Percentiles rank a stretch among this genome's conserved stretches.
phyloP scores from a whole-genome alignment of 2,113 vertebrate species.

The Thamnaconus septentrionalis region DNA sequence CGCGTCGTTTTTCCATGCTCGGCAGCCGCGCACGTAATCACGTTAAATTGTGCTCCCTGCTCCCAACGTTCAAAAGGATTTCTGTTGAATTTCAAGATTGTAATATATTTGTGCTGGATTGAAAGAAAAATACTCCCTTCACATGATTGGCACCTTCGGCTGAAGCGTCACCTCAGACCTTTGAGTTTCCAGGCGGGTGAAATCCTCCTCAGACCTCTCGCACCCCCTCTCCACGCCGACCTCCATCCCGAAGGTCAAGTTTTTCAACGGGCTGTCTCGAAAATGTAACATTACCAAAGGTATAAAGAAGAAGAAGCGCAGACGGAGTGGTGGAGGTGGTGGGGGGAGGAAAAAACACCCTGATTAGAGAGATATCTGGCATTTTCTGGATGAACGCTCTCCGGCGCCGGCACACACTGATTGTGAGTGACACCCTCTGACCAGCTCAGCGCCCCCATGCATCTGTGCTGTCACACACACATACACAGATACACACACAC shows the following conservation, averaged over 20 bases:
- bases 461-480: conserved; percentile 54
- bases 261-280: conserved; percentile 48
- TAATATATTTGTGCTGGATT: too few relatives aligned
- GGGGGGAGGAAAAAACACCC: conserved; percentile 65
- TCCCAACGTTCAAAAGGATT: conserved; percentile 7
- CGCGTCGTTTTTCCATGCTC: conserved; percentile 34
- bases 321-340: too few relatives aligned
- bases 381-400: conserved; percentile 73
- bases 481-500: background rate
- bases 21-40: conserved; percentile 52
- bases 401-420: conserved; percentile 60
- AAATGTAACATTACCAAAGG: conserved; percentile 40
- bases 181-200: too few relatives aligned
- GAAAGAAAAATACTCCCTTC: too few relatives aligned
- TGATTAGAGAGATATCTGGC: conserved; percentile 70
- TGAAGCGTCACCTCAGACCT: too few relatives aligned
- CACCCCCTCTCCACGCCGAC: conserved; percentile 41
- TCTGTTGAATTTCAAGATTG: background rate
- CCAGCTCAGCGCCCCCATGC: conserved; percentile 60
- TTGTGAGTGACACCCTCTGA: conserved; percentile 71
- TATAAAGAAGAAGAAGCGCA: conserved; percentile 26
- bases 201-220: too few relatives aligned
- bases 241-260: conserved; percentile 66
- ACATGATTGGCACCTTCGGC: too few relatives aligned
- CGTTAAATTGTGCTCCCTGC: conserved; percentile 29